Percentiles rank a stretch among this genome's conserved stretches.
Evolutionary conservation across 1,140 invertebrate species (phyloP).

Genomic region (Heliconius congener): DNA sequence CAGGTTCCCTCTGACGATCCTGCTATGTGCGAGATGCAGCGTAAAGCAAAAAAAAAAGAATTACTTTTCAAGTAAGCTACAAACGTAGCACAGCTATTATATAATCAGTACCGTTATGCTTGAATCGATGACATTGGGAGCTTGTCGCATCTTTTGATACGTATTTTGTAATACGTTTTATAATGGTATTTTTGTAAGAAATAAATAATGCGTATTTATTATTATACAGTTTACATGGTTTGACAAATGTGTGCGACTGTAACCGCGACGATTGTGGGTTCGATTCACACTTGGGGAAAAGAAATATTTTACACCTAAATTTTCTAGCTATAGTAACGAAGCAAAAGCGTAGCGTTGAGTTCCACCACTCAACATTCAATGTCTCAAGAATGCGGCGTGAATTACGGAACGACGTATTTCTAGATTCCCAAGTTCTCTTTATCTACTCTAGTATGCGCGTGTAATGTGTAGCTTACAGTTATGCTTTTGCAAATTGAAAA

Average conservation of each 20-base stretch:
- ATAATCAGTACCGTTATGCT: slow-evolving; percentile 3
- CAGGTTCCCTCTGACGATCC: no score
- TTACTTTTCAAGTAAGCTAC: neutral
- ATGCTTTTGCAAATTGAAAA: no score
- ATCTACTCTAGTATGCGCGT: no score
- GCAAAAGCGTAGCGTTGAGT: neutral
- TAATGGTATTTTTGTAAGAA: neutral
- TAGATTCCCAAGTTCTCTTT: no score
- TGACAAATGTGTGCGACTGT: neutral
- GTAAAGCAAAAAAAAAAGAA: no score
- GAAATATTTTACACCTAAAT: neutral
- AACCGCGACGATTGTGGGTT: neutral
- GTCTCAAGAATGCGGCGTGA: neutral
- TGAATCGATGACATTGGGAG: slow-evolving; percentile 14
- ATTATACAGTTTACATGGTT: neutral
- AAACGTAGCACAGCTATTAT: neutral
- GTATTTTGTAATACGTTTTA: neutral
- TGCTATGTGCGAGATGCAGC: no score
- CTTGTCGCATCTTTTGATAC: slow-evolving; percentile 2
- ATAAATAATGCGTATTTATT: neutral
- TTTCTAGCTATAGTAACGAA: neutral
- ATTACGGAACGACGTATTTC: neutral
- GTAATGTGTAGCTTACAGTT: no score
- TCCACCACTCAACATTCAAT: neutral
- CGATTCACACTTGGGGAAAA: neutral